Conservation (phyloP, 1,140 invertebrate species). For the Whitmania pigra region DNA sequence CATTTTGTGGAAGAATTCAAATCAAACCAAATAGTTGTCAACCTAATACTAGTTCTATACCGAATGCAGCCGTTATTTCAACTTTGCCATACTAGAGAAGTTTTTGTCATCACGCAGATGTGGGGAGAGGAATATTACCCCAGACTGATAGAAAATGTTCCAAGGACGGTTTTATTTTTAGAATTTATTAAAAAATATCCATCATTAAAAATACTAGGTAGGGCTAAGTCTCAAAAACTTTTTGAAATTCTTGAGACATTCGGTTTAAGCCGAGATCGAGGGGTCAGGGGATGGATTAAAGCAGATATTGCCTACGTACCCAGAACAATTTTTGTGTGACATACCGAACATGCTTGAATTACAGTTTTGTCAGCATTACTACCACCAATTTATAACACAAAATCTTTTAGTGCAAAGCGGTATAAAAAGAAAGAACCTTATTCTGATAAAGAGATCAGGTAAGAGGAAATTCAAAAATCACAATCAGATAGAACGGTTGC, state of each 20-base stretch:
- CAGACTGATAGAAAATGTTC: constrained; percentile 12
- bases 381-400: background rate
- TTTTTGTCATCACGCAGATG: constrained; percentile 2
- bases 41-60: background rate
- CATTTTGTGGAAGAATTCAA: constrained; percentile 1
- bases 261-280: background rate
- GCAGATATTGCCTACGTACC: constrained; percentile 14
- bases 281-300: background rate
- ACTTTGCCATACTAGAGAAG: constrained; percentile 1
- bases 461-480: background rate
- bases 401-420: background rate
- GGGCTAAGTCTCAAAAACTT: background rate
- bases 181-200: background rate
- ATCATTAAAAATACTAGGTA: background rate
- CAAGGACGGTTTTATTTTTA: background rate
- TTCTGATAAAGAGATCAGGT: background rate
- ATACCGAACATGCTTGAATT: background rate
- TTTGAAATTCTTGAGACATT: background rate
- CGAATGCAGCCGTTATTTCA: background rate
- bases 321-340: background rate
- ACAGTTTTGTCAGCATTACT: background rate
- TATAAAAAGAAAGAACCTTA: background rate
- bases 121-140: constrained; percentile 6
- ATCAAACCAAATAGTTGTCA: background rate
- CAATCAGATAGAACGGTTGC: background rate